phyloP scores from a whole-genome alignment of 1,140 invertebrate species.

The Helicoverpa zea region DNA sequence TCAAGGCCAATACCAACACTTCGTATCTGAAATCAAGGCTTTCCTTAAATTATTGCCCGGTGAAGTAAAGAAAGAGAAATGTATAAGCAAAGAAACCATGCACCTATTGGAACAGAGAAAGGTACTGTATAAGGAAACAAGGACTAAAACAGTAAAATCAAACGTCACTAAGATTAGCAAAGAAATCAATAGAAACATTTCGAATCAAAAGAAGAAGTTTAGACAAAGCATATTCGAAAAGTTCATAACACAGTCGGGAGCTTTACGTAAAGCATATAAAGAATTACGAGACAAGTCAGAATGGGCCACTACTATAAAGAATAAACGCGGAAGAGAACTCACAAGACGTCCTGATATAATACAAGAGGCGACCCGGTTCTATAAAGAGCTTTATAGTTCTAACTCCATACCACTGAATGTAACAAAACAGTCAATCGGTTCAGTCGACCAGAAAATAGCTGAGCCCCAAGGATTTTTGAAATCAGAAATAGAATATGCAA shows the following conservation, averaged over 20 bases:
- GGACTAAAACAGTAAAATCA: slow-evolving; percentile 43
- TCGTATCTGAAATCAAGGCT: background rate
- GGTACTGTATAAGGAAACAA: background rate
- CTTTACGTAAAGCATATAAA: background rate
- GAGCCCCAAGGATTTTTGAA: background rate
- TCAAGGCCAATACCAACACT: background rate
- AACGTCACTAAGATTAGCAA: slow-evolving; percentile 54
- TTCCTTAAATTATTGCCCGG: background rate
- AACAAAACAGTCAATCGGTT: no score
- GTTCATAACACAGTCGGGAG: background rate
- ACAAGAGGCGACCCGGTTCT: background rate
- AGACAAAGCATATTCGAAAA: background rate
- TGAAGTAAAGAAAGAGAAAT: background rate
- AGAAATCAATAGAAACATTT: slow-evolving; percentile 38
- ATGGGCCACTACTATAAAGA: background rate
- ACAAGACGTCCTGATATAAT: background rate
- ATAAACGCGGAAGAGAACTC: background rate
- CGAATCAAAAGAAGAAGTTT: background rate
- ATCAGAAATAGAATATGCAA: background rate
- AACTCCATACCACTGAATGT: no score
- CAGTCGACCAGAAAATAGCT: no score
- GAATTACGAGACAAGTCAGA: background rate
- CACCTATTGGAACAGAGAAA: background rate
- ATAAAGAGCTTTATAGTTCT: background rate
- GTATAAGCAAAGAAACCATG: background rate